Evolutionary conservation across 30 jellyfish, hydroid and myxozoan genomes (phyloP), one percentile per base, ranked within the genome.

Genomic region (Hydra vulgaris): DNA sequence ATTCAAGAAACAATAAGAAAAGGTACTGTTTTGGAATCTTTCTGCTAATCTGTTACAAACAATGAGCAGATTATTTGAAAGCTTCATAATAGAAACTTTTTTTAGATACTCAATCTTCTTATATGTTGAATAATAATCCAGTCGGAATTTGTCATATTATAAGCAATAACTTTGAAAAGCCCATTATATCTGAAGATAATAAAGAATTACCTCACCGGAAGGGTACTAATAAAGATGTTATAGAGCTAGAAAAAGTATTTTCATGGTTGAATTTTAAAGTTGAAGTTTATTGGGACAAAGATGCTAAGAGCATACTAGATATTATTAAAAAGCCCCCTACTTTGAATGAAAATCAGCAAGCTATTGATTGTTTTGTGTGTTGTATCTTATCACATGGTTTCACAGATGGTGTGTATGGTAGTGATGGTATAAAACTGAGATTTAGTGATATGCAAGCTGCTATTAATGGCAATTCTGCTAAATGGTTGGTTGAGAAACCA

Each of bases 301-400:
- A 40, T 3, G 61, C 61, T 3, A 53, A 54, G 12, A 18, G 23
- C 7, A n/a, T 53, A 40, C 40, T 18, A 53, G 78, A 78, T 0
- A 21, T 21, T 17, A 40, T 40, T 40, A 40, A 40, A 40, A n/a
- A 8, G 27, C 20, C 0, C 26, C 1, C 40, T 18, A 21, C 66
- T 27, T 17, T 22, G 21, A 77, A 20, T 61, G 55, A 5, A n/a
- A n/a, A n/a, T n/a, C n/a, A n/a, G n/a, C n/a, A n/a, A n/a, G 78
- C 66, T 20, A 61, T 78, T 24, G 85, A 78, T 23, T 78, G 82
- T 61, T 78, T 78, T 23, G 81, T 78, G 79, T 78, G 85, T 23
- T 78, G 85, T 78, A 78, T 78, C 53, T 78, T 66, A 27, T 27
- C 85, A 27, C 85, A 78, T 78, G 85, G 85, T 23, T 78, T 78